Evolutionary conservation across 2,113 vertebrate species (phyloP), one percentile per base, ranked within the genome.

Genomic region (Tachuris rubrigastra): DNA sequence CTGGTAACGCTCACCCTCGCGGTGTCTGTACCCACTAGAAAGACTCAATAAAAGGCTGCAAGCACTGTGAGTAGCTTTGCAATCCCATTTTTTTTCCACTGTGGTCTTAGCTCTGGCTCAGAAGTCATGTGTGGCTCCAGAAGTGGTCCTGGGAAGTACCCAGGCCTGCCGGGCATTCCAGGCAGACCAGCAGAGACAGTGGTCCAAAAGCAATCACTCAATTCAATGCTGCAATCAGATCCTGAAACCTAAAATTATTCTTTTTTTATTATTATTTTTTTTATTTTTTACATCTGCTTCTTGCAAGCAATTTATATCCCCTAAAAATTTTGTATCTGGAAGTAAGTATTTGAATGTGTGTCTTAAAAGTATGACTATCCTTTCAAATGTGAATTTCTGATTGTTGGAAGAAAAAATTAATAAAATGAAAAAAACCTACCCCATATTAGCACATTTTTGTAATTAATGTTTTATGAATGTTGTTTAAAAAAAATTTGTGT

Each of bases 391-490:
- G 87, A 93, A 91, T 58, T 86, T 91, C 80, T 94, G 82, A 85
- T 27, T 49, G 92, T 85, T 85, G 65, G 66, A 72, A 81, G 89
- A 19, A 74, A 73, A 30, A 49, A 11, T 9, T 44, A 7, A 28
- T 1, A 31, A 49, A 28, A 12, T 74, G 3, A 67, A 68, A 60
- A 60, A 49, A 81, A 28, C 42, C 30, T 24, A 25, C 23, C 62
- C 90, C 62, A 27, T 88, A 80, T 41, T 85, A 89, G 80, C 73
- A 67, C 92, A 90, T 69, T 95, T 97, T 95, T 95, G 87, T 97
- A 96, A 94, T 94, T 71, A 93, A 86, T 94, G 93, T 95, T 95
- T 93, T 85, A 71, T 87, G 81, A 94, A 93, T 92, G 90, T 96
- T 44, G 82, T 95, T 89, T 60, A 19, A 77, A 91, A 63, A 68